Conservation (phyloP, 1,140 invertebrate species). For the Magallana ariakensis region DNA sequence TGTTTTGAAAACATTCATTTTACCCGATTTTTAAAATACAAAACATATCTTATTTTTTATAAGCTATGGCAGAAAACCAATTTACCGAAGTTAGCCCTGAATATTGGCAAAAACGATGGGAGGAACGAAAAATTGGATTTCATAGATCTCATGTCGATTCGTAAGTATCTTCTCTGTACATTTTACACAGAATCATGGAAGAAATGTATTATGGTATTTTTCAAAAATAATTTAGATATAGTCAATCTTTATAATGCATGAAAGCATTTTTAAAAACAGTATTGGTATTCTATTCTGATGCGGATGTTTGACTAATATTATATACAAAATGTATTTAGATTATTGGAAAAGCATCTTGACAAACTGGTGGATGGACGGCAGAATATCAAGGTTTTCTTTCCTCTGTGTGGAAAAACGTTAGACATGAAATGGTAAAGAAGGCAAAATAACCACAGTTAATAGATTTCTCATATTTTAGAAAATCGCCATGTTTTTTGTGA, state of each 20-base stretch:
- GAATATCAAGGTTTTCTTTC: conserved; percentile 58
- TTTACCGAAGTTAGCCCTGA: conserved; percentile 13
- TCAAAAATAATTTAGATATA: no score
- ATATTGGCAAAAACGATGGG: conserved; percentile 41
- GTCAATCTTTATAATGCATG: no score
- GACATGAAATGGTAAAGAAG: conserved; percentile 64
- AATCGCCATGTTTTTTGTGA: no score
- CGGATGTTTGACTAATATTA: no score
- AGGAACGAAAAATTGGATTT: conserved; percentile 43
- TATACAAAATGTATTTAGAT: neutral
- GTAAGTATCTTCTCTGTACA: neutral
- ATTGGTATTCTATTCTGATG: no score
- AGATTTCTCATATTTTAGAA: no score
- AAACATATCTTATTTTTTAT: no score
- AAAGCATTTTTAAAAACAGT: no score
- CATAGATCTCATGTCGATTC: conserved; percentile 29
- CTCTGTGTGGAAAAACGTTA: conserved; percentile 63
- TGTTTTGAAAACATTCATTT: no score
- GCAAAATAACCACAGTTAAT: neutral
- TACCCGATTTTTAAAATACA: no score
- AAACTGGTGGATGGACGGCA: conserved; percentile 51
- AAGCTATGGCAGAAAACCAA: neutral
- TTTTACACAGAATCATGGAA: no score
- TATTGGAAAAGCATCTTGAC: conserved; percentile 58
- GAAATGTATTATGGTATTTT: no score